Base-by-base conservation (phyloP, 2,797 vertebrate species). In the Xenops minutus region DNA sequence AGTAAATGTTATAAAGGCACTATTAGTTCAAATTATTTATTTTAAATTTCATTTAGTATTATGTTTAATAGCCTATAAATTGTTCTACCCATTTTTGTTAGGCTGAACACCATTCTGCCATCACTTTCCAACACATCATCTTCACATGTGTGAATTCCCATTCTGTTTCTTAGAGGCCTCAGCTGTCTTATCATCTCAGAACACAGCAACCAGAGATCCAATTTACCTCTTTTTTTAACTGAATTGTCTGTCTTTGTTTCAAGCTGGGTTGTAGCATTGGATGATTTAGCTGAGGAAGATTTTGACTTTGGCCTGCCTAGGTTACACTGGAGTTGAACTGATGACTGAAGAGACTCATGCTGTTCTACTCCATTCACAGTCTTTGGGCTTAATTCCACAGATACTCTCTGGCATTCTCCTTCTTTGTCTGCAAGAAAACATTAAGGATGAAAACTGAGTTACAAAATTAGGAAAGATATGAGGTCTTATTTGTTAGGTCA, bases 151-250 rank as follows among this genome's bases (percentile, higher is more conserved):
- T 85, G 41, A 56, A 49, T 58, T 36, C 18, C 9, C 23, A 54
- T 8, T 29, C 32, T 41, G 66, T 26, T 68, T 29, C 17, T 27
- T 32, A 12, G 9, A 94, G 14, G 27, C 41, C 85, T 69, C 68
- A 49, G n/a, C 69, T 72, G 68, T n/a, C 69, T 71, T 49, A 76
- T 30, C 58, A 85, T 61, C 79, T 88, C 54, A 78, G 73, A 77
- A 54, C 34, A 73, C 6, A 93, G 61, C 49, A 68, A 73, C 27
- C 37, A 82, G 37, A 84, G 73, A 96, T 80, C 55, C 6, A 88
- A 63, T 85, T 97, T 98, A 98, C 98, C 98, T 98, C 97, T 98
- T 97, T 98, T 98, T 97, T 98, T 98, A 76, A 96, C 88, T 69
- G 97, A 82, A 91, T 98, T 98, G 83, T 98, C 97, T 82, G 95